Percentiles rank a stretch among this genome's conserved stretches.
phyloP scores from a whole-genome alignment of 2,888 invertebrate species.

The Drosophila robusta region DNA sequence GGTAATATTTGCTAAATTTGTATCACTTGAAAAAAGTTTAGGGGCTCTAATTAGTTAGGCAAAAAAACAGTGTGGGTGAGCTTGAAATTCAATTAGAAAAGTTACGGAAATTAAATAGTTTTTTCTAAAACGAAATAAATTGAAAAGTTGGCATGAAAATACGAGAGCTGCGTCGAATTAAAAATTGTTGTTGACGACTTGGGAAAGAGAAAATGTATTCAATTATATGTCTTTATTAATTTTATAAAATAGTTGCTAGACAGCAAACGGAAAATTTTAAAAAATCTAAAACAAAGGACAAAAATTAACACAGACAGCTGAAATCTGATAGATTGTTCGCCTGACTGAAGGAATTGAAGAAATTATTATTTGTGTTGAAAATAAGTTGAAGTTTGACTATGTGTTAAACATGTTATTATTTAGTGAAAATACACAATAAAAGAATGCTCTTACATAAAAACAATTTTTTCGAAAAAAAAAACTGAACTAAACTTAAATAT shows the following conservation, averaged over 20 bases:
- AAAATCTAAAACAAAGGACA: no score
- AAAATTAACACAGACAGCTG: no score
- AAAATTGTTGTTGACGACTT: not conserved
- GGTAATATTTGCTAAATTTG: slow-evolving; percentile 10
- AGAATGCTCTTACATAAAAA: no score
- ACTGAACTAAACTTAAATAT: no score
- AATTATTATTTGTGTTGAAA: no score
- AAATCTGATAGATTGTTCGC: no score
- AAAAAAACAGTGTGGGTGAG: not conserved
- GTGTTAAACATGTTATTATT: no score
- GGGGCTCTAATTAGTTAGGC: not conserved
- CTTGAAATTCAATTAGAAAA: slow-evolving; percentile 14
- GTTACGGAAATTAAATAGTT: slow-evolving; percentile 5
- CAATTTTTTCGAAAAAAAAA: no score
- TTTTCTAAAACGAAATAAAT: slow-evolving; percentile 8
- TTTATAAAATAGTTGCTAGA: not conserved
- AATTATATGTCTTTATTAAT: not conserved
- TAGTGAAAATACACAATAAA: no score
- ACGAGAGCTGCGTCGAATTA: not conserved
- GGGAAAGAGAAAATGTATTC: not conserved
- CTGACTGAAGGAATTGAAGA: no score
- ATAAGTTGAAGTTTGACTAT: no score
- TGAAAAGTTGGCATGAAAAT: slow-evolving; percentile 8
- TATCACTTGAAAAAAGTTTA: not conserved
- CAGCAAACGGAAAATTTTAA: no score